Percentiles rank a stretch among this genome's conserved stretches.
phyloP scores from a whole-genome alignment of 2,888 invertebrate genomes.

The Trachelus tabidus region DNA sequence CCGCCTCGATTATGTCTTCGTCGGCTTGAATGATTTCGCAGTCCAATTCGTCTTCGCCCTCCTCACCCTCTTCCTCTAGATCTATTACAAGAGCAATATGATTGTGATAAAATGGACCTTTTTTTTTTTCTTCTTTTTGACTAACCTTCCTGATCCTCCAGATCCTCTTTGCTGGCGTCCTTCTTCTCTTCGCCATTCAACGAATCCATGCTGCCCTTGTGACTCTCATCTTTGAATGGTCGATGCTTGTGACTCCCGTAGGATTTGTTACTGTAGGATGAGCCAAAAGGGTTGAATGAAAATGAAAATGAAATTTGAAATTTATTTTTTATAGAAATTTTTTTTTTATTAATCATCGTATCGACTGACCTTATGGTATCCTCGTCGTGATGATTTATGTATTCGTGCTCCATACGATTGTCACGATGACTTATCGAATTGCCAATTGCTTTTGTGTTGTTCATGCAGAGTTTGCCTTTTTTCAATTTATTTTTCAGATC shows the following conservation, averaged over 20 bases:
- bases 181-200: constrained; percentile 87
- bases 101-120: background rate
- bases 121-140: background rate
- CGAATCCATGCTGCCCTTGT: constrained; percentile 88
- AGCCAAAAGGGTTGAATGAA: constrained; percentile 7
- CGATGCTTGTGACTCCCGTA: constrained; percentile 93
- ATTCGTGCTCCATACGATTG: constrained; percentile 80
- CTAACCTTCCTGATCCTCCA: constrained; percentile 81
- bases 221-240: constrained; percentile 90
- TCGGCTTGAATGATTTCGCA: constrained; percentile 78
- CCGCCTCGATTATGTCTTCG: constrained; percentile 78
- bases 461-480: constrained; percentile 83
- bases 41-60: constrained; percentile 73
- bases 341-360: background rate
- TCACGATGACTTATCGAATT: constrained; percentile 87
- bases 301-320: background rate
- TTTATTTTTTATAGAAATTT: background rate
- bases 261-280: constrained; percentile 80
- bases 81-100: constrained; percentile 45
- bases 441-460: constrained; percentile 80
- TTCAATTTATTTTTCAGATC: constrained; percentile 85
- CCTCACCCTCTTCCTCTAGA: constrained; percentile 70
- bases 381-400: constrained; percentile 75
- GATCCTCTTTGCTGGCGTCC: constrained; percentile 90
- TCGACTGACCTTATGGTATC: constrained; percentile 66